A percentile compares a stretch with the other conserved stretches of the same genome.
Evolutionary conservation across 2,113 vertebrate species (phyloP).

Genomic region (Cranoglanis bouderius): DNA sequence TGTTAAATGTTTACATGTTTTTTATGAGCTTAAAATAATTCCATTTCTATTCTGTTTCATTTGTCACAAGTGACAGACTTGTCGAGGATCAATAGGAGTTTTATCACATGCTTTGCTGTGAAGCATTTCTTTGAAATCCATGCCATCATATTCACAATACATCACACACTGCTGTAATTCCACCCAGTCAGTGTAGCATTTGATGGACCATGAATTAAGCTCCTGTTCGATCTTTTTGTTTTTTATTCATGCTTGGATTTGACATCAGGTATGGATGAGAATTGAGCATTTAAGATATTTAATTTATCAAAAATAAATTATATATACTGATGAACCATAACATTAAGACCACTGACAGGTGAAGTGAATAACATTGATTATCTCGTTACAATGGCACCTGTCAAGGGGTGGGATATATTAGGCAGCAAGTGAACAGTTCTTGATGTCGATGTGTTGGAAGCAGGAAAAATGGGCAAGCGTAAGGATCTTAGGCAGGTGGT

Average conservation of each 20-base stretch:
- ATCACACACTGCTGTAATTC: background rate
- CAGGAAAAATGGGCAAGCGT: no score
- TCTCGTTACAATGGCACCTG: no score
- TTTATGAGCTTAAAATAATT: background rate
- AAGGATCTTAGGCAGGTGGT: no score
- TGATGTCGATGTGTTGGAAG: no score
- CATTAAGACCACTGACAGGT: no score
- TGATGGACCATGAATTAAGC: background rate
- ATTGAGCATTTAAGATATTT: constrained; percentile 38
- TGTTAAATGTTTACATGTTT: background rate
- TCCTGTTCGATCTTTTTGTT: constrained; percentile 22
- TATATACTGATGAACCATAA: no score
- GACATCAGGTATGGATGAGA: constrained; percentile 22
- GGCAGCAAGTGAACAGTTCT: no score
- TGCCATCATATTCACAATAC: background rate
- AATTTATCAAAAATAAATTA: background rate
- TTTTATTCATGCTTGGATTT: constrained; percentile 25
- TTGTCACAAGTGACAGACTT: background rate
- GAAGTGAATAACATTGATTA: no score
- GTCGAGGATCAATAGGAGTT: background rate
- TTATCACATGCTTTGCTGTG: background rate
- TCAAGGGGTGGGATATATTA: no score
- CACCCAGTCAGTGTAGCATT: background rate
- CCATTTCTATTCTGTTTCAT: background rate
- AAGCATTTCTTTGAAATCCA: background rate